Percentiles rank a stretch among this genome's conserved stretches.
phyloP scores from a whole-genome alignment of 2,797 vertebrate species.

The Chelon labrosus region DNA sequence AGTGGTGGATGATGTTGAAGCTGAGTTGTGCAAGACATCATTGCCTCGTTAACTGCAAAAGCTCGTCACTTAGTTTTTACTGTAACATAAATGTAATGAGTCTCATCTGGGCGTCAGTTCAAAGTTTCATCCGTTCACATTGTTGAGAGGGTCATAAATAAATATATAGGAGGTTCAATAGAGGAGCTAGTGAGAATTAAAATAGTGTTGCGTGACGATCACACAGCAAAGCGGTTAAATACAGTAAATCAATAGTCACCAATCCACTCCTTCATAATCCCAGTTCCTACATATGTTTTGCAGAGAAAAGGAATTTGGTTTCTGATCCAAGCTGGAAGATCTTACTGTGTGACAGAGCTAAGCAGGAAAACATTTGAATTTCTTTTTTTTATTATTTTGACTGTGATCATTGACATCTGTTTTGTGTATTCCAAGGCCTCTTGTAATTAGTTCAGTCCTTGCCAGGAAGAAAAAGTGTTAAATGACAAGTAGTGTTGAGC shows the following conservation, averaged over 20 bases:
- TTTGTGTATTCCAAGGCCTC: constrained; percentile 5
- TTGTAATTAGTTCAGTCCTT: not conserved
- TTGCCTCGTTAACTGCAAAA: constrained; percentile 10
- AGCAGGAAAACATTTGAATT: constrained; percentile 28
- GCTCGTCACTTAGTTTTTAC: constrained; percentile 1
- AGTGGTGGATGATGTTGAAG: not conserved
- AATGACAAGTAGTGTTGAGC: constrained; percentile 3
- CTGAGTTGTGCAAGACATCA: not conserved
- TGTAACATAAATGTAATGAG: not conserved
- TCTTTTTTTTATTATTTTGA: not conserved
- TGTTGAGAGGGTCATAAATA: not conserved
- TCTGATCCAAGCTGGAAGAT: constrained; percentile 18
- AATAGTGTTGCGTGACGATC: not conserved
- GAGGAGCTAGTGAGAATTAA: not conserved
- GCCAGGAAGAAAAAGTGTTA: constrained; percentile 16
- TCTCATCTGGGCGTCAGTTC: not conserved
- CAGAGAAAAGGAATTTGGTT: constrained; percentile 15
- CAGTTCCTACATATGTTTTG: not conserved
- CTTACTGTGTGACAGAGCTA: not conserved
- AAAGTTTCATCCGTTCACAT: not conserved
- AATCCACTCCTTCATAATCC: not conserved
- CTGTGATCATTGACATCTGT: constrained; percentile 25
- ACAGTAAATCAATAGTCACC: not conserved
- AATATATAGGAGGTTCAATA: not conserved
- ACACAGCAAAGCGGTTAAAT: too few relatives aligned